phyloP scores from a whole-genome alignment of 2,888 invertebrate species.

The Coleophora flavipennella region DNA sequence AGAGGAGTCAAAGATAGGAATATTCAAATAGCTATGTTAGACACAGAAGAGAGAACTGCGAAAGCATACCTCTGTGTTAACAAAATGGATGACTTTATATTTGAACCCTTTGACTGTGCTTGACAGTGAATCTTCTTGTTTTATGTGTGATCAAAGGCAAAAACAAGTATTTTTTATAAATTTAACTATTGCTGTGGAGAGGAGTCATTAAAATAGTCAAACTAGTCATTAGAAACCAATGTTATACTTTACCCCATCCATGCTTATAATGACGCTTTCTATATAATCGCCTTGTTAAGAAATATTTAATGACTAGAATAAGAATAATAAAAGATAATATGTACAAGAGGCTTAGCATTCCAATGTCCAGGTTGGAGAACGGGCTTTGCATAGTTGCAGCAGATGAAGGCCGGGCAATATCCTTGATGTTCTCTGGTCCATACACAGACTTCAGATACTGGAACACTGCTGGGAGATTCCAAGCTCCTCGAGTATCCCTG shows the following conservation, averaged over 20 bases:
- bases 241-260: conserved; percentile 81
- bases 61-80: no score
- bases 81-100: no score
- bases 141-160: no score
- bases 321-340: conserved; percentile 82
- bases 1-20: no score
- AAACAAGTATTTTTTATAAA: no score
- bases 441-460: conserved; percentile 73
- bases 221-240: conserved; percentile 7
- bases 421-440: conserved; percentile 39
- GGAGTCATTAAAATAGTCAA: no score
- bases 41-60: no score
- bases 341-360: conserved; percentile 83
- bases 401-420: conserved; percentile 25
- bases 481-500: conserved; percentile 66
- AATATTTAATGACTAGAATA: conserved; percentile 81
- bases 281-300: conserved; percentile 79
- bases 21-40: no score
- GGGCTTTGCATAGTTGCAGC: conserved; percentile 49
- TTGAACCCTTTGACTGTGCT: no score
- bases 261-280: conserved; percentile 82
- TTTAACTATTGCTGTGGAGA: no score
- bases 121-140: no score
- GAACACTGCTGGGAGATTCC: conserved; percentile 77
- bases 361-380: conserved; percentile 79